Evolutionary conservation across 2,797 vertebrate genomes (phyloP), one percentile per base, ranked within the genome.

Genomic region (Microhierax caerulescens): DNA sequence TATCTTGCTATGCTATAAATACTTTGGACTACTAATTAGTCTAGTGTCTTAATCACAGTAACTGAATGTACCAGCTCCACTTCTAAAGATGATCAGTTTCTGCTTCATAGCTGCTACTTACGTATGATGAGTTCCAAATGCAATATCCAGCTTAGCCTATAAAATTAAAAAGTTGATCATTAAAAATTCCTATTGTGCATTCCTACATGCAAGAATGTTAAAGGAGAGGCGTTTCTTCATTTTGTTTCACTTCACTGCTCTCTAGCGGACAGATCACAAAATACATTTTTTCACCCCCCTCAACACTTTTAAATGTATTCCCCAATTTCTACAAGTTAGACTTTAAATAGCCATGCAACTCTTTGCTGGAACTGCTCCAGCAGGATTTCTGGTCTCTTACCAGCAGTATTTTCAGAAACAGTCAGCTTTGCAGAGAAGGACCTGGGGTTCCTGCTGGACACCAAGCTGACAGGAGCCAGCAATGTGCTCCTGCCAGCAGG

Each of bases 111-210:
- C 56, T 74, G 73, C 60, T 93, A 98, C 99, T 99, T 99, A 99
- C 99, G 99, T 99, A 95, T 99, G 99, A 91, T 99, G 99, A 73
- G 99, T 99, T 97, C 99, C 99, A 98, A 99, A 99, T 10, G 99
- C 99, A 97, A 99, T 99, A 97, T 99, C 99, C 98, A 99, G 97
- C 96, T 99, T 99, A 67, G 99, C 99, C 99, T 99, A 97, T 37
- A 79, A 97, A 97, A 84, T 90, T 51, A 96, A 97, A 76, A 60
- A 78, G 64, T 54, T 53, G 9, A 36, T 88, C 5, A 63, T 75
- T 83, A 93, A 68, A 81, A 72, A 86, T 9, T 73, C 27, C 24
- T 64, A 9, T 8, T 51, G 7, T 18, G 28, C 37, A 87, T 21
- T 45, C 10, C 41, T 28, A 34, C 5, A 81, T 8, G 13, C 16